These are phyloP conservation scores for Clarias pachynema DNA, from an alignment of 2,797 vertebrate genomes.

Conservation along the genomic window DNA sequence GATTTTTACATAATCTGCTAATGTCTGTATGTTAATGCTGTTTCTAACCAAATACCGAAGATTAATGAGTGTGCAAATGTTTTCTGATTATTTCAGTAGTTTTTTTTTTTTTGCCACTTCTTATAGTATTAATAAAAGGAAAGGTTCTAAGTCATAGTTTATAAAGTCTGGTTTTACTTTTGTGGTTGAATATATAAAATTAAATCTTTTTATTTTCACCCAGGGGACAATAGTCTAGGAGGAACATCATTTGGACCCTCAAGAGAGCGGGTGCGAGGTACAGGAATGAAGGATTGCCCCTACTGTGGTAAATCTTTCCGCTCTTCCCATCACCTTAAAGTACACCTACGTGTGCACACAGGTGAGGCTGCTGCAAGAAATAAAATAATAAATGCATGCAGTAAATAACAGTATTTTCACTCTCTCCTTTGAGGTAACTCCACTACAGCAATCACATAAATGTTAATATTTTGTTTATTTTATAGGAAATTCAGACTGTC, in stretches of 20 bases:
- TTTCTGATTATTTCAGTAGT: neutral
- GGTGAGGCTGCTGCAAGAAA: slow-evolving; percentile 71
- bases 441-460: neutral
- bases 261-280: slow-evolving; percentile 81
- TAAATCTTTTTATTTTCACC: slow-evolving; percentile 40
- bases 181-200: neutral
- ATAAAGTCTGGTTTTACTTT: neutral
- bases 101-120: no score
- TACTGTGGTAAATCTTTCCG: slow-evolving; percentile 95
- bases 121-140: neutral
- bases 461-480: neutral
- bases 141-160: neutral
- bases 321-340: slow-evolving; percentile 93
- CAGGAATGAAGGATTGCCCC: slow-evolving; percentile 90
- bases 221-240: slow-evolving; percentile 76
- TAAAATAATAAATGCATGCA: neutral
- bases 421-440: neutral
- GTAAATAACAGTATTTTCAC: neutral
- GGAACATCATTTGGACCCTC: slow-evolving; percentile 67
- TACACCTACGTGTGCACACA: slow-evolving; percentile 93
- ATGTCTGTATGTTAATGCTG: neutral
- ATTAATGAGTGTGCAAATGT: neutral
- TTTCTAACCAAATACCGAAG: neutral
- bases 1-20: neutral
- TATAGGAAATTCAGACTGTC: neutral